These are phyloP conservation scores for Trichopoda pennipes DNA, from an alignment of 2,888 invertebrate genomes.

Conservation along the genomic window DNA sequence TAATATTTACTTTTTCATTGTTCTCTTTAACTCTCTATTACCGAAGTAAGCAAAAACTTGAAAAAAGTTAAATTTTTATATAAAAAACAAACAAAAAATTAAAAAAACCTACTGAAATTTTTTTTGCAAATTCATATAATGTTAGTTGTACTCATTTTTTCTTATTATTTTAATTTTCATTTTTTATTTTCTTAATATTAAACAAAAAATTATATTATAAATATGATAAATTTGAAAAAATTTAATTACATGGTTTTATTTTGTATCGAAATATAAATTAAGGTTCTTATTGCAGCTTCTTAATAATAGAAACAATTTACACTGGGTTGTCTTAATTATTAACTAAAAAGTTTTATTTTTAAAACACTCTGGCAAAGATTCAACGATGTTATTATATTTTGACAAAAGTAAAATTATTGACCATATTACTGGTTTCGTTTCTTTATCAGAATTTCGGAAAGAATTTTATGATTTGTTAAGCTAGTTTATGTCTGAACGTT, in stretches of 20 bases:
- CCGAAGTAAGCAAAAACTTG: conserved; percentile 65
- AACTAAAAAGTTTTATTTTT: too few species aligned
- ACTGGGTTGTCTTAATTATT: neutral
- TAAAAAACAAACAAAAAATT: conserved; percentile 52
- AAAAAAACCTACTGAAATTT: conserved; percentile 71
- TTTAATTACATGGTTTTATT: conserved; percentile 60
- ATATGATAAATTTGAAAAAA: conserved; percentile 69
- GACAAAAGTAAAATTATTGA: too few species aligned
- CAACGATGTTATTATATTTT: too few species aligned
- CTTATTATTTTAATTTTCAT: conserved; percentile 71
- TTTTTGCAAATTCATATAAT: conserved; percentile 73
- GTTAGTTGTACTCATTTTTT: conserved; percentile 74
- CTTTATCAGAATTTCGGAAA: too few species aligned
- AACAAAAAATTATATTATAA: conserved; percentile 70
- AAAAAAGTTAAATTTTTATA: conserved; percentile 66
- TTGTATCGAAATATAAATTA: conserved; percentile 23
- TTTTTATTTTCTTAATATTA: conserved; percentile 70
- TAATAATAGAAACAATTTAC: neutral
- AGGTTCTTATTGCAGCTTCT: neutral
- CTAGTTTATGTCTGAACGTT: too few species aligned
- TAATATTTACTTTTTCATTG: conserved; percentile 65
- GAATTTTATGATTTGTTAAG: too few species aligned
- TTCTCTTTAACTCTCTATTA: conserved; percentile 62
- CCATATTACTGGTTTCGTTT: too few species aligned
- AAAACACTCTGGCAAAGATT: too few species aligned